Evolutionary conservation across 1,140 invertebrate genomes (phyloP).

Genomic region (Drosophila tropicalis): DNA sequence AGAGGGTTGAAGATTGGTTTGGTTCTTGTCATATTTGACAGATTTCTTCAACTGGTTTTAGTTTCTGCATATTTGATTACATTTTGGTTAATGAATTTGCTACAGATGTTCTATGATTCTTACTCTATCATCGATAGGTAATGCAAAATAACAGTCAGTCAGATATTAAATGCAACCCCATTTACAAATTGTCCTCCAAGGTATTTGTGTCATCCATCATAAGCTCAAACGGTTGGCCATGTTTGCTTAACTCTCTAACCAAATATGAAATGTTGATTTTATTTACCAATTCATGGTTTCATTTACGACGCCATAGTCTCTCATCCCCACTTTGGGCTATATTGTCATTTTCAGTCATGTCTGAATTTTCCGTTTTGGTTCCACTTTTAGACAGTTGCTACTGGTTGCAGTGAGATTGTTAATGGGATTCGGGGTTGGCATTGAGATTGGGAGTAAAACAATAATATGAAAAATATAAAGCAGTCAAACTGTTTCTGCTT

Average conservation of each 20-base stretch:
- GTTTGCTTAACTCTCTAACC: constrained; percentile 51
- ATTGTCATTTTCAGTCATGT: constrained; percentile 62
- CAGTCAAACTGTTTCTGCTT: constrained; percentile 37
- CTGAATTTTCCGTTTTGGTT: constrained; percentile 53
- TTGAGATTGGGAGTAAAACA: constrained; percentile 34
- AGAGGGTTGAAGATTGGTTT: constrained; percentile 22
- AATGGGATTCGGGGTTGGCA: not conserved
- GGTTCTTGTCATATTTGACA: constrained; percentile 33
- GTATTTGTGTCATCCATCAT: constrained; percentile 40
- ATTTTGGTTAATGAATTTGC: constrained; percentile 59
- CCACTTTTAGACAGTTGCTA: constrained; percentile 24
- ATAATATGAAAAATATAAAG: constrained; percentile 62
- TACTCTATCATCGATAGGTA: constrained; percentile 3
- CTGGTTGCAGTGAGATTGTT: not conserved
- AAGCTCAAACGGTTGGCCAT: constrained; percentile 43
- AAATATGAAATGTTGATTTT: constrained; percentile 66
- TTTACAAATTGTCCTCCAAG: constrained; percentile 20
- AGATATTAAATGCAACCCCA: constrained; percentile 2
- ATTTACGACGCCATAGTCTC: constrained; percentile 36
- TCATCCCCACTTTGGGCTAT: constrained; percentile 29
- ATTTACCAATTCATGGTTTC: constrained; percentile 69
- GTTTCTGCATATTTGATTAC: constrained; percentile 61
- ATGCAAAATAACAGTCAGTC: too few species aligned
- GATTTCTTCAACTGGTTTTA: constrained; percentile 28
- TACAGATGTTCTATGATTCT: constrained; percentile 12